Evolutionary conservation across 2,888 invertebrate genomes (phyloP).

Genomic region (Tanytarsus gracilentus): DNA sequence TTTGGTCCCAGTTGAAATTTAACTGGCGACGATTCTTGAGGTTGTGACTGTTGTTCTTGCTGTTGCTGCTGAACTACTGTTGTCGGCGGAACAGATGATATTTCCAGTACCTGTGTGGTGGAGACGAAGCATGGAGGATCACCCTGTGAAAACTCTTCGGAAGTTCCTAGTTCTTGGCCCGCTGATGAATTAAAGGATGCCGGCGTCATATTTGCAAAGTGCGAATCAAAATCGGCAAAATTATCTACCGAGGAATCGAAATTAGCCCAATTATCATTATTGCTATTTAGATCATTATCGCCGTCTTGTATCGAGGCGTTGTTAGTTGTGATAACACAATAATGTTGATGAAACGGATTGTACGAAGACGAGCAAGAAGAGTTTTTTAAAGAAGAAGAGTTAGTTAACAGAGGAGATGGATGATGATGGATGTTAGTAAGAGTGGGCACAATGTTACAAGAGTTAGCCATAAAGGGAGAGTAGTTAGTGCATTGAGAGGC

Average conservation of each 20-base stretch:
- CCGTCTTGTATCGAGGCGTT: not conserved
- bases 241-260: slow-evolving; percentile 36
- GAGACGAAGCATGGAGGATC: slow-evolving; percentile 13
- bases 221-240: slow-evolving; percentile 42
- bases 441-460: too few species aligned
- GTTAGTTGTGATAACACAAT: not conserved
- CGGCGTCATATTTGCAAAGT: slow-evolving; percentile 34
- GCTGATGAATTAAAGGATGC: not conserved
- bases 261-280: slow-evolving; percentile 35
- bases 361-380: too few species aligned
- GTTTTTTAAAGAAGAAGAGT: not conserved
- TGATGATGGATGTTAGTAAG: too few species aligned
- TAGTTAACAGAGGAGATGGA: too few species aligned
- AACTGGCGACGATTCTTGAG: not conserved
- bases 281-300: slow-evolving; percentile 21
- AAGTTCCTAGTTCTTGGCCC: not conserved
- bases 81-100: slow-evolving; percentile 5
- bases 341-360: slow-evolving; percentile 22
- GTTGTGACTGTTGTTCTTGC: too few species aligned
- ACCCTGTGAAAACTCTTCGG: too few species aligned
- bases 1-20: slow-evolving; percentile 14
- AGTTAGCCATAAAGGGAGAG: slow-evolving; percentile 20
- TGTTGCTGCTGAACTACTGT: too few species aligned
- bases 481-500: slow-evolving; percentile 2
- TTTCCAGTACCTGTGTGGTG: slow-evolving; percentile 20